phyloP scores from a whole-genome alignment of 1,140 invertebrate species.

The Cephus cinctus region DNA sequence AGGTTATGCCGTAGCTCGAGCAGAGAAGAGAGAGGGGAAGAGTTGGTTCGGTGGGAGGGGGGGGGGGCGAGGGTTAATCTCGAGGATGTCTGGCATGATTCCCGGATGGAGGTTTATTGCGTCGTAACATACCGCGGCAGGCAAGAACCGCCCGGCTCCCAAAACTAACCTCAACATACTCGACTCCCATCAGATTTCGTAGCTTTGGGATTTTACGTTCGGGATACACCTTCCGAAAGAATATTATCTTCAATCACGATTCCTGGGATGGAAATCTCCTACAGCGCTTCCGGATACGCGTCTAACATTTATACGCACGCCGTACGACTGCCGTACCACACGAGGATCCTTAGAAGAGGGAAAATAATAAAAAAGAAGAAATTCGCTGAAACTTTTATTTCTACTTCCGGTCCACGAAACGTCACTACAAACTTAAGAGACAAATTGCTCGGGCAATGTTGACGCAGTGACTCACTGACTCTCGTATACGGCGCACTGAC shows the following conservation, averaged over 20 bases:
- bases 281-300: not conserved
- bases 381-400: not conserved
- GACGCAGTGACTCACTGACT: too few species aligned
- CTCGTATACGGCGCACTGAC: too few species aligned
- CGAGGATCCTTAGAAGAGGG: not conserved
- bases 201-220: not conserved
- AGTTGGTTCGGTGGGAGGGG: too few species aligned
- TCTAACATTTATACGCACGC: constrained; percentile 4
- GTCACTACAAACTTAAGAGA: not conserved
- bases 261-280: not conserved
- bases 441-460: not conserved
- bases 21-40: too few species aligned
- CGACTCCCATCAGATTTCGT: constrained; percentile 7
- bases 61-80: constrained; percentile 32
- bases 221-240: not conserved
- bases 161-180: not conserved
- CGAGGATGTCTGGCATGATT: constrained; percentile 42
- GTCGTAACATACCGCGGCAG: constrained; percentile 32
- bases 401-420: not conserved
- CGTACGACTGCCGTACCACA: not conserved
- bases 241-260: constrained; percentile 1
- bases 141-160: constrained; percentile 1
- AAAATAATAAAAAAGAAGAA: not conserved
- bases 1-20: too few species aligned
- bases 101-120: constrained; percentile 41